Evolutionary conservation across 2,113 vertebrate species (phyloP).

Genomic region (Arvicanthis niloticus): DNA sequence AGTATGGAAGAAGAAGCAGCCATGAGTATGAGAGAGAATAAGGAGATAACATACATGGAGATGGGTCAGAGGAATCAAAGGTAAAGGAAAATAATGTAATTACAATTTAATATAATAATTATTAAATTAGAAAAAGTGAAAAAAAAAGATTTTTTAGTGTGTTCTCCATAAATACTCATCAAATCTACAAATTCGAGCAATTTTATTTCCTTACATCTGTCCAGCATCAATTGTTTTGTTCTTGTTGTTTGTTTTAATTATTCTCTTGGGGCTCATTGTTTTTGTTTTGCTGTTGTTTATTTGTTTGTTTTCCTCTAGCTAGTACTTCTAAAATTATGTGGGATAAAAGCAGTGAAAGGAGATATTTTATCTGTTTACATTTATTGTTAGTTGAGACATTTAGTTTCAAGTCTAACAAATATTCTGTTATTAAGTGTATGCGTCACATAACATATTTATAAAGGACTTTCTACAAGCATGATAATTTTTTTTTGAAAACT

Average conservation of each 20-base stretch:
- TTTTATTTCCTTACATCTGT: not conserved
- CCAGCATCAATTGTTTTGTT: not conserved
- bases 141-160: not conserved
- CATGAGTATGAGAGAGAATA: not conserved
- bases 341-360: not conserved
- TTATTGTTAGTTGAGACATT: not conserved
- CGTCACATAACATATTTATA: not conserved
- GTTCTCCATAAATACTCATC: not conserved
- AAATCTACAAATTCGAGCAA: not conserved
- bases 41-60: not conserved
- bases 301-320: not conserved
- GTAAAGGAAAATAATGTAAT: not conserved
- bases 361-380: not conserved
- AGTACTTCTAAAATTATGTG: not conserved
- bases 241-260: too few relatives aligned
- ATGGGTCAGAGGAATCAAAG: not conserved
- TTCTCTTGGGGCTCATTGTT: too few relatives aligned
- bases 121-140: not conserved
- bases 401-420: not conserved
- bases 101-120: not conserved
- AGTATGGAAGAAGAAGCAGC: not conserved
- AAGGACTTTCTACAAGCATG: not conserved
- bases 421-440: not conserved
- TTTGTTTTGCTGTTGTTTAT: too few relatives aligned
- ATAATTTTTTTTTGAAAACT: not conserved